These are phyloP conservation scores for Puffinus mauretanicus DNA, from an alignment of 2,113 vertebrate genomes.

Conservation along the genomic window DNA sequence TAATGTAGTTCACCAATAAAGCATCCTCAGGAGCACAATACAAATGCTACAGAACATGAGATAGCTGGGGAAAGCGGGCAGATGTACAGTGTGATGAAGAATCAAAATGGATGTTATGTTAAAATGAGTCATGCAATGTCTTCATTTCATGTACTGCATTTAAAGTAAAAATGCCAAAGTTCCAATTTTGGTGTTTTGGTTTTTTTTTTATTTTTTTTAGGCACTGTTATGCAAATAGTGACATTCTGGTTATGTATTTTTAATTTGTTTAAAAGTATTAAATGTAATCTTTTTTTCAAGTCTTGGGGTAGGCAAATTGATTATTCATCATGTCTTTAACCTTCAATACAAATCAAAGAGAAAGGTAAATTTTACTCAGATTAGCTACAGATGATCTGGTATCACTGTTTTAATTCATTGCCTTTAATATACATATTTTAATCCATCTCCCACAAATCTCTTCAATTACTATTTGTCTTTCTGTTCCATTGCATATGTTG, in stretches of 20 bases:
- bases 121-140: slow-evolving; percentile 65
- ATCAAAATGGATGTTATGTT: slow-evolving; percentile 71
- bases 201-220: slow-evolving; percentile 8
- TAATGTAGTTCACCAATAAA: slow-evolving; percentile 78
- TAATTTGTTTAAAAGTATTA: background rate
- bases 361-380: slow-evolving; percentile 23
- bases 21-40: slow-evolving; percentile 74
- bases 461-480: slow-evolving; percentile 37
- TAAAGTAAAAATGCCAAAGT: slow-evolving; percentile 47
- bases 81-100: slow-evolving; percentile 68
- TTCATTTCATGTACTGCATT: slow-evolving; percentile 42
- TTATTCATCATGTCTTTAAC: background rate
- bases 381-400: background rate
- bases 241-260: background rate
- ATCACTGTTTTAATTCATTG: slow-evolving; percentile 22
- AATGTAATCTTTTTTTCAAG: background rate
- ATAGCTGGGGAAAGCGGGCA: slow-evolving; percentile 60
- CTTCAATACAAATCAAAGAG: background rate
- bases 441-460: background rate
- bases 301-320: background rate
- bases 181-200: slow-evolving; percentile 21
- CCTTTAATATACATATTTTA: slow-evolving; percentile 11
- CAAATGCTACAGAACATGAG: slow-evolving; percentile 73
- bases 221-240: slow-evolving; percentile 2
- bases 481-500: slow-evolving; percentile 40